phyloP scores from a whole-genome alignment of 2,113 vertebrate species.

The Formicarius rufipectus region DNA sequence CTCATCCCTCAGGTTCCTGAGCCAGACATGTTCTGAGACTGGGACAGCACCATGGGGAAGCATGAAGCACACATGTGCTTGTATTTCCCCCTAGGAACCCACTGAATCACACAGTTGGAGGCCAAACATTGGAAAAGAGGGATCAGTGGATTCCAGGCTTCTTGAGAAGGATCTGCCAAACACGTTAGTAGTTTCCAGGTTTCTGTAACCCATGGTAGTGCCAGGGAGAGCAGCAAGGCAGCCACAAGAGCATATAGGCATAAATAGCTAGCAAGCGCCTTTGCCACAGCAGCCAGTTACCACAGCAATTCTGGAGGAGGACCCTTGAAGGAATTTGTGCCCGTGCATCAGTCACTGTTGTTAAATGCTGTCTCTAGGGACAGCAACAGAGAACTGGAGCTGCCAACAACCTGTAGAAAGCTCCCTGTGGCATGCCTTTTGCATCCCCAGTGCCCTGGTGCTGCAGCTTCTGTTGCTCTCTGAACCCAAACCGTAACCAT shows the following conservation, averaged over 20 bases:
- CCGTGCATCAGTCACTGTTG: background rate
- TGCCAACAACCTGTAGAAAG: background rate
- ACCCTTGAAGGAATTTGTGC: background rate
- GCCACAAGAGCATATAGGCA: accelerated
- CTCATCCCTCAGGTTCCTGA: background rate
- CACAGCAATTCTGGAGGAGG: accelerated
- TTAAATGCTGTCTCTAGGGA: background rate
- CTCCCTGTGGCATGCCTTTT: background rate
- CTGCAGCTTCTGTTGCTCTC: background rate
- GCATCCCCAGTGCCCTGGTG: background rate
- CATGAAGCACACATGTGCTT: background rate
- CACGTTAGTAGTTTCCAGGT: background rate
- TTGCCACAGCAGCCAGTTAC: background rate
- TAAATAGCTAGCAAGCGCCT: background rate
- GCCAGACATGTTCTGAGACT: background rate
- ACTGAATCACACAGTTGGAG: background rate
- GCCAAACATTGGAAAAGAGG: background rate
- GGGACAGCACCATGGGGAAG: background rate
- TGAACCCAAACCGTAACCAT: background rate
- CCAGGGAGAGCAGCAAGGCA: background rate
- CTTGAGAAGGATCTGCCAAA: background rate
- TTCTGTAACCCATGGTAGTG: background rate
- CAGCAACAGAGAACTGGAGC: background rate
- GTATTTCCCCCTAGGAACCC: background rate
- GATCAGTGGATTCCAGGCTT: background rate